phyloP scores from a whole-genome alignment of 1,140 invertebrate genomes.

The Heliconius hermathena region DNA sequence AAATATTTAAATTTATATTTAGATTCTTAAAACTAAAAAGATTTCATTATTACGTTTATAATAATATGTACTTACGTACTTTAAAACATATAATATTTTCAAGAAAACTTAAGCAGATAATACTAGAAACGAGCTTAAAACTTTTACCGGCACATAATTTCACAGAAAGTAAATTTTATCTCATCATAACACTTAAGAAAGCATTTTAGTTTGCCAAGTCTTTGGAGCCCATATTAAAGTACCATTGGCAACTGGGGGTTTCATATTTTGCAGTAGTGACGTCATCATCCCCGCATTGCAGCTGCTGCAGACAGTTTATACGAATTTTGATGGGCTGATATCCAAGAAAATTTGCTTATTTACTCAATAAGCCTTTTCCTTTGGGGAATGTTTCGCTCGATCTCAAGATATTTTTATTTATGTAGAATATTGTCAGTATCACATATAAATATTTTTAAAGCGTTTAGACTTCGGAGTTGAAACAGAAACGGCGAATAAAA shows the following conservation, averaged over 20 bases:
- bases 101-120: constrained; percentile 1
- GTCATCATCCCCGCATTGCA: constrained; percentile 49
- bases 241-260: constrained; percentile 38
- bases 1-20: neutral
- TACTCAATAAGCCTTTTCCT: constrained; percentile 38
- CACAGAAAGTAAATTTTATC: constrained; percentile 31
- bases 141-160: constrained; percentile 26
- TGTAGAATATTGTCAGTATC: neutral
- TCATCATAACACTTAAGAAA: constrained; percentile 32
- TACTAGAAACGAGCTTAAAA: neutral
- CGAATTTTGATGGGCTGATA: constrained; percentile 49
- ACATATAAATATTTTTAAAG: constrained; percentile 3
- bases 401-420: constrained; percentile 28
- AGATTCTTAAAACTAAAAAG: neutral
- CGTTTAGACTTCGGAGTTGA: neutral
- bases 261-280: constrained; percentile 46
- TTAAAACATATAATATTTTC: neutral
- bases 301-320: constrained; percentile 51
- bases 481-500: neutral
- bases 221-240: constrained; percentile 35
- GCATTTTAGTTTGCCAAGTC: constrained; percentile 37
- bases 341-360: constrained; percentile 55
- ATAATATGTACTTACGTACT: neutral
- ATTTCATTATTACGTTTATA: neutral
- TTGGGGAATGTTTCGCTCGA: constrained; percentile 42